Conservation (phyloP, 1,140 invertebrate species). For the Pollicipes pollicipes region DNA sequence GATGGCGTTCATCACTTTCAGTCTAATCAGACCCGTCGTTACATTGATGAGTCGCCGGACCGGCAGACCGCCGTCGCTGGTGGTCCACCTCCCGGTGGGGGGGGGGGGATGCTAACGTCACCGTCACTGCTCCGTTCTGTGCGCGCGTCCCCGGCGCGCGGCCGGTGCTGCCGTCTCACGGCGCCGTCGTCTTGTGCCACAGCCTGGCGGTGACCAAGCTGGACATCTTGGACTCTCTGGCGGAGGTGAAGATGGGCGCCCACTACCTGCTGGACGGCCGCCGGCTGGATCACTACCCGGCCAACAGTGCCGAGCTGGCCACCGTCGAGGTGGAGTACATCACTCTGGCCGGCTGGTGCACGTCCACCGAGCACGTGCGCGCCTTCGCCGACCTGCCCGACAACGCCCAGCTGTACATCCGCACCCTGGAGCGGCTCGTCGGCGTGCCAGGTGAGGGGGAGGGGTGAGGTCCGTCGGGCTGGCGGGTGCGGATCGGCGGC, state of each 20-base stretch:
- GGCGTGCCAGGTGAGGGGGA: slow-evolving; percentile 42
- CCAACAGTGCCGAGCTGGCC: slow-evolving; percentile 47
- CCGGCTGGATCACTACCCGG: slow-evolving; percentile 57
- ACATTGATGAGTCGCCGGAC: too few relatives aligned
- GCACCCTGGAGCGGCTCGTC: slow-evolving; percentile 63
- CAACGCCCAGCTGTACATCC: slow-evolving; percentile 72
- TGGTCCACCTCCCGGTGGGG: too few relatives aligned
- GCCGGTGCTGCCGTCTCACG: too few relatives aligned
- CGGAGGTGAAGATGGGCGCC: slow-evolving; percentile 68
- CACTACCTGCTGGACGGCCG: slow-evolving; percentile 65
- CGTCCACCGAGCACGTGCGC: slow-evolving; percentile 60
- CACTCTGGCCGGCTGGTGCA: slow-evolving; percentile 79
- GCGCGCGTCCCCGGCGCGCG: too few relatives aligned
- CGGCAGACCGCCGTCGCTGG: too few relatives aligned
- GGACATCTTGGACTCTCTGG: slow-evolving; percentile 75
- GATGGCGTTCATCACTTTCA: too few relatives aligned
- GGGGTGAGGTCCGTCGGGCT: slow-evolving; percentile 10
- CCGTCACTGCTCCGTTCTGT: too few relatives aligned
- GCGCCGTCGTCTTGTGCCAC: too few relatives aligned
- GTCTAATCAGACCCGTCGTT: too few relatives aligned
- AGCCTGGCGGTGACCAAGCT: slow-evolving; percentile 79
- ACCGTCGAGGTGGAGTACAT: slow-evolving; percentile 74
- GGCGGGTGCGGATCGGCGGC: slow-evolving; percentile 13
- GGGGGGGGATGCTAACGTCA: too few relatives aligned
- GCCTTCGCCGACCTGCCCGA: slow-evolving; percentile 66